Conservation (phyloP, 2,888 invertebrate species). For the Tetragonisca angustula region DNA sequence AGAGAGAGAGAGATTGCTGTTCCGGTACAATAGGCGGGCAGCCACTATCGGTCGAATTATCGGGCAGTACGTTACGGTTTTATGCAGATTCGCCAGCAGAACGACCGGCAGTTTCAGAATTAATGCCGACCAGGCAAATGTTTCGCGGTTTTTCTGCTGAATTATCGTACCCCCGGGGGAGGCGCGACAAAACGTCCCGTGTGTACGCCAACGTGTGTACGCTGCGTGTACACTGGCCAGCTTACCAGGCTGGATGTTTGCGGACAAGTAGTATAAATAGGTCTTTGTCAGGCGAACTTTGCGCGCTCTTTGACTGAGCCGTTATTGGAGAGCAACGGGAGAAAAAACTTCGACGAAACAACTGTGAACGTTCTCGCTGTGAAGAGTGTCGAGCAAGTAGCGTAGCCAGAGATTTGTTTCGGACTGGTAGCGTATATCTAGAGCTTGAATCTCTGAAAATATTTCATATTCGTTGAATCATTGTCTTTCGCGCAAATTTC, state of each 20-base stretch:
- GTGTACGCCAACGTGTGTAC: not conserved
- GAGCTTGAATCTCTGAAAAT: not conserved
- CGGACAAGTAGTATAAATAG: conserved; percentile 19
- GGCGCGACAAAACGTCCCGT: conserved; percentile 61
- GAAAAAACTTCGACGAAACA: not conserved
- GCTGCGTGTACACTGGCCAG: not conserved
- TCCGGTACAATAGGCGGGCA: conserved; percentile 20
- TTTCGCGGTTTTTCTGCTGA: conserved; percentile 75
- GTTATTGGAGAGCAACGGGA: not conserved
- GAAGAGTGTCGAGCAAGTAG: not conserved
- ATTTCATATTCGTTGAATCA: no score
- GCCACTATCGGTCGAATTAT: conserved; percentile 73
- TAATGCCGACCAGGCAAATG: conserved; percentile 74
- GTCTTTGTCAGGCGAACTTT: not conserved
- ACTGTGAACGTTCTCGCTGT: not conserved
- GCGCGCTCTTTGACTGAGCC: not conserved
- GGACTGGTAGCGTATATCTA: not conserved
- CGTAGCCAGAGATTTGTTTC: no score
- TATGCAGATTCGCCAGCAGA: conserved; percentile 72
- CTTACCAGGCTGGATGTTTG: not conserved
- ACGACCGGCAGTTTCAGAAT: conserved; percentile 66
- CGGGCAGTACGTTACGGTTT: conserved; percentile 73
- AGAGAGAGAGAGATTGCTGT: no score
- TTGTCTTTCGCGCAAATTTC: no score
- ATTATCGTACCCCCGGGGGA: conserved; percentile 69